Percentiles rank a stretch among this genome's conserved stretches.
phyloP scores from a whole-genome alignment of 2,888 invertebrate genomes.

The Sacculina carcini region DNA sequence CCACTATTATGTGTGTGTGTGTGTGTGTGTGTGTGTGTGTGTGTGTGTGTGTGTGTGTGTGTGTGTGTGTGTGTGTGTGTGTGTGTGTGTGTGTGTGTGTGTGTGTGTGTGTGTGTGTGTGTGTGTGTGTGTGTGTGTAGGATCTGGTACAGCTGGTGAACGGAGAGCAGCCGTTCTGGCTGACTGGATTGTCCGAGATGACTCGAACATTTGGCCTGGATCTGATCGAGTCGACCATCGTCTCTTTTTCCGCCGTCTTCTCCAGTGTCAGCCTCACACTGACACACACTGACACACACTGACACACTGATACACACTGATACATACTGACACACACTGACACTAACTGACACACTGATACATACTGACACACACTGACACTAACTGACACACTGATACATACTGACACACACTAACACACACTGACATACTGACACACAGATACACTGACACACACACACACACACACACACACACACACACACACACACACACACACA shows the following conservation, averaged over 20 bases:
- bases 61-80: constrained; percentile 1
- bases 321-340: too few relatives aligned
- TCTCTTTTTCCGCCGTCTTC: constrained; percentile 56
- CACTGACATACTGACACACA: too few relatives aligned
- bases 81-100: constrained; percentile 4
- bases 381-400: too few relatives aligned
- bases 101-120: constrained; percentile 7
- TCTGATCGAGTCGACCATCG: constrained; percentile 70
- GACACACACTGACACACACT: background rate
- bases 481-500: background rate
- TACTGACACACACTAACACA: too few relatives aligned
- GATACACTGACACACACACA: background rate
- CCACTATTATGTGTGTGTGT: too few relatives aligned
- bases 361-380: background rate
- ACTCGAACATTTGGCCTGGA: constrained; percentile 90
- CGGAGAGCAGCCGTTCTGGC: constrained; percentile 84
- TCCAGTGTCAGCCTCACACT: constrained; percentile 38
- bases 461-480: background rate
- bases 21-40: constrained; percentile 1
- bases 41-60: constrained; percentile 4
- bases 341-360: too few relatives aligned
- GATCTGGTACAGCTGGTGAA: constrained; percentile 89
- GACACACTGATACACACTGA: too few relatives aligned
- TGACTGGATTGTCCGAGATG: constrained; percentile 87
- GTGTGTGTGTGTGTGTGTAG: constrained; percentile 23